phyloP scores from a whole-genome alignment of 2,113 vertebrate species.

The Eidolon helvum region DNA sequence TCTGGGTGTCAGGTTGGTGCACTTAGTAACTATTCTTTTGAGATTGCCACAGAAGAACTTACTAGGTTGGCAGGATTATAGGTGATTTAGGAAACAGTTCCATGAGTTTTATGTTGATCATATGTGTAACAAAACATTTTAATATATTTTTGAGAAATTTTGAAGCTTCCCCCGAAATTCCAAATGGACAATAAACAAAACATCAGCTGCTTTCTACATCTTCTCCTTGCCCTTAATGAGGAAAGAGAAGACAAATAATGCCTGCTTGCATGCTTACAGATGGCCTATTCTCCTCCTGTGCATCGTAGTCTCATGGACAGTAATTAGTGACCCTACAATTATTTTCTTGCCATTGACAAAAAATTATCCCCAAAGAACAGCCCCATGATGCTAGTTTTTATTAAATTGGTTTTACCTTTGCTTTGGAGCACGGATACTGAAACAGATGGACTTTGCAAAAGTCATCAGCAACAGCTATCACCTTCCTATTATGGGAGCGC shows the following conservation, averaged over 20 bases:
- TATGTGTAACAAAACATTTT: background rate
- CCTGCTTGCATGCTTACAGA: fast-evolving
- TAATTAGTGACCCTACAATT: background rate
- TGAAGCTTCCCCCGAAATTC: background rate
- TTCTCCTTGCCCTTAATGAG: background rate
- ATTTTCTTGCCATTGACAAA: background rate
- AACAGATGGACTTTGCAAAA: constrained; percentile 99
- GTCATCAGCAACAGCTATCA: constrained; percentile 97
- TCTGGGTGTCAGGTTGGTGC: background rate
- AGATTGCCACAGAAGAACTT: background rate
- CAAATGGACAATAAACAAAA: background rate
- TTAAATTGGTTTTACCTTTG: constrained; percentile 87
- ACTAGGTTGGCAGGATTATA: background rate
- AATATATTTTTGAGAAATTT: background rate
- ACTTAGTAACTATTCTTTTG: background rate
- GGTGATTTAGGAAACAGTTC: background rate
- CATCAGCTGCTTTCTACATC: background rate
- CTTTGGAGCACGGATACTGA: constrained; percentile 95
- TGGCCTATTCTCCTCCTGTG: background rate
- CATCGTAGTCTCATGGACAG: fast-evolving
- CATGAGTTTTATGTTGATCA: background rate
- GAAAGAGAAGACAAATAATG: background rate
- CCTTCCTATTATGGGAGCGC: constrained; percentile 93
- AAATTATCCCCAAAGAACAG: background rate
- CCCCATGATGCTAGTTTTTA: background rate